phyloP scores from a whole-genome alignment of 2,113 vertebrate species.

The Rattus norvegicus region DNA sequence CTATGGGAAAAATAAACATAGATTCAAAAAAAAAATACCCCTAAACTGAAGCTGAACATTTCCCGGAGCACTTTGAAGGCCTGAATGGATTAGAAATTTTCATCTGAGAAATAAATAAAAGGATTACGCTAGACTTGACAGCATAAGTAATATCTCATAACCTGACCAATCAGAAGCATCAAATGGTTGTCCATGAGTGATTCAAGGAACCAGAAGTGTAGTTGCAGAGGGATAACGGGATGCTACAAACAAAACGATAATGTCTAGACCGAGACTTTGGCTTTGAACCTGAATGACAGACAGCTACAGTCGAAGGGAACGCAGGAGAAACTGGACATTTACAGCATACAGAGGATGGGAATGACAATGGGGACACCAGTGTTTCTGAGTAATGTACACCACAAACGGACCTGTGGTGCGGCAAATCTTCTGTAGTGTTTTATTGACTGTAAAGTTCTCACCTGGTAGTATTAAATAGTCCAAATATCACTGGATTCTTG shows the following conservation, averaged over 20 bases:
- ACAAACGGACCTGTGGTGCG: background rate
- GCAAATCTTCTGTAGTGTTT: background rate
- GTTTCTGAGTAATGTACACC: background rate
- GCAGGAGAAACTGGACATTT: background rate
- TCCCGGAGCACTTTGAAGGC: background rate
- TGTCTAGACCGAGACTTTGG: background rate
- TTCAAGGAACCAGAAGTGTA: background rate
- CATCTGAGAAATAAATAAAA: background rate
- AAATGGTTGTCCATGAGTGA: background rate
- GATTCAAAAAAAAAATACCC: background rate
- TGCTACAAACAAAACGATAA: background rate
- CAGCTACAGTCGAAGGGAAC: background rate
- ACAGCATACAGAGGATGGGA: background rate
- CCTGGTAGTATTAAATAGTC: constrained; percentile 98
- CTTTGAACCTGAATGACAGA: background rate
- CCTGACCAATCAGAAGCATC: background rate
- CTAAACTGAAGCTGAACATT: background rate
- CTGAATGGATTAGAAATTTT: background rate
- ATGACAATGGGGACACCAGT: background rate
- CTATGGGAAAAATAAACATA: background rate
- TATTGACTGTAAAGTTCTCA: constrained; percentile 75
- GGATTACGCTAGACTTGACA: background rate
- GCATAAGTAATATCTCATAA: background rate
- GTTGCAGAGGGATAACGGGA: background rate
- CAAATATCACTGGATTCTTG: constrained; percentile 97